These are phyloP conservation scores for Thalassophryne amazonica DNA, from an alignment of 2,797 vertebrate genomes.

Conservation along the genomic window DNA sequence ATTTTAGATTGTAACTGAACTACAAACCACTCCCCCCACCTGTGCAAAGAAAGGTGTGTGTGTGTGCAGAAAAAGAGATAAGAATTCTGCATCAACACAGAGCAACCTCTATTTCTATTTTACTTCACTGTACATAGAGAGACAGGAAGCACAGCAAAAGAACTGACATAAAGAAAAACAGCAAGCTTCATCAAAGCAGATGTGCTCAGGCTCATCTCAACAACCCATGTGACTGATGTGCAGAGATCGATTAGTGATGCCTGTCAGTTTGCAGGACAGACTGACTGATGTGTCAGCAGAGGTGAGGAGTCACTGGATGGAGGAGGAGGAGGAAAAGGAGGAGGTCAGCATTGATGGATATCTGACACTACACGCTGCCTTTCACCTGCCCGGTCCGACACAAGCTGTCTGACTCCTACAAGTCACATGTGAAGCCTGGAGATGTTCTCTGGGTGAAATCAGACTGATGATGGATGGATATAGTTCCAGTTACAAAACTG, in stretches of 20 bases:
- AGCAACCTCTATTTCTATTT: too few species aligned
- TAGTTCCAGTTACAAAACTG: too few species aligned
- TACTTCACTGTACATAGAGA: too few species aligned
- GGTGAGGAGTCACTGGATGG: not conserved
- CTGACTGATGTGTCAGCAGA: slow-evolving; percentile 33
- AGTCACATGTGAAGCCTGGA: not conserved
- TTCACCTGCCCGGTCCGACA: slow-evolving; percentile 7
- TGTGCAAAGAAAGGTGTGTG: too few species aligned
- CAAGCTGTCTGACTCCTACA: not conserved
- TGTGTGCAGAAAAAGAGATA: too few species aligned
- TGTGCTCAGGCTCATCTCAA: not conserved
- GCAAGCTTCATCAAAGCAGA: not conserved
- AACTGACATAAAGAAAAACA: not conserved
- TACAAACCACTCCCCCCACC: too few species aligned
- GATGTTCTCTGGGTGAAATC: not conserved
- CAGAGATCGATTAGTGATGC: slow-evolving; percentile 46
- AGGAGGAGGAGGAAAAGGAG: not conserved
- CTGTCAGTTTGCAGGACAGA: slow-evolving; percentile 22
- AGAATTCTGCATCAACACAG: too few species aligned
- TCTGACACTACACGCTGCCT: not conserved
- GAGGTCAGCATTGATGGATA: not conserved
- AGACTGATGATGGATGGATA: too few species aligned
- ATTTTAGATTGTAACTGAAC: too few species aligned
- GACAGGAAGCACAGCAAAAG: not conserved
- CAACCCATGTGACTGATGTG: slow-evolving; percentile 26